Conservation (phyloP, 1,140 invertebrate species). For the Zaprionus nigranus region DNA sequence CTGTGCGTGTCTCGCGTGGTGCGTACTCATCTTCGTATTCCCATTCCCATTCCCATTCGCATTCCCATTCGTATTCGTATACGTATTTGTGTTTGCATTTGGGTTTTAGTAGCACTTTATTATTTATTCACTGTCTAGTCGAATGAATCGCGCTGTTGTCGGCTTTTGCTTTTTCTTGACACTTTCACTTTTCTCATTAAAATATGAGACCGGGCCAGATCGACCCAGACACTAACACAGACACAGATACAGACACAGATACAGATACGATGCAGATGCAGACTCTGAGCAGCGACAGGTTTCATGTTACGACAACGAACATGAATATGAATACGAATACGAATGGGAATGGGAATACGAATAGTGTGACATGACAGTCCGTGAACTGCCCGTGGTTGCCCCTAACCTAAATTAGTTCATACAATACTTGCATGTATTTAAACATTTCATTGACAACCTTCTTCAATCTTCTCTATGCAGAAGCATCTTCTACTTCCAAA, state of each 20-base stretch:
- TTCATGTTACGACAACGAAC: not conserved
- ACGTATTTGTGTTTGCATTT: conserved; percentile 45
- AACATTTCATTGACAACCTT: not conserved
- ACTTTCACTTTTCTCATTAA: conserved; percentile 83
- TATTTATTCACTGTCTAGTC: conserved; percentile 74
- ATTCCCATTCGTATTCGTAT: conserved; percentile 11
- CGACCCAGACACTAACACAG: conserved; percentile 22
- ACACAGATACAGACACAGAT: not conserved
- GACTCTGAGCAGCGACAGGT: not conserved
- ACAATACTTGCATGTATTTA: no score
- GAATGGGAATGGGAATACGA: conserved; percentile 21
- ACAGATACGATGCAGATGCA: not conserved
- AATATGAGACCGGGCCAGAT: conserved; percentile 56
- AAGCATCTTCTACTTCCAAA: not conserved
- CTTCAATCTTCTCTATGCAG: no score
- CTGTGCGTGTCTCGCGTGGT: conserved; percentile 6
- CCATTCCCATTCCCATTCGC: not conserved
- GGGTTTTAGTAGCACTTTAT: conserved; percentile 53
- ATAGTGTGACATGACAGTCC: conserved; percentile 19
- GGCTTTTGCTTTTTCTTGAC: conserved; percentile 62
- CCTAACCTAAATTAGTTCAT: conserved; percentile 14
- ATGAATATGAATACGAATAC: conserved; percentile 15
- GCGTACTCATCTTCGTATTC: conserved; percentile 2
- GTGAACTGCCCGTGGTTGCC: conserved; percentile 26
- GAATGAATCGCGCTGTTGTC: conserved; percentile 36